Conservation (phyloP, 2,888 invertebrate genomes). For the Calameuta filiformis region DNA sequence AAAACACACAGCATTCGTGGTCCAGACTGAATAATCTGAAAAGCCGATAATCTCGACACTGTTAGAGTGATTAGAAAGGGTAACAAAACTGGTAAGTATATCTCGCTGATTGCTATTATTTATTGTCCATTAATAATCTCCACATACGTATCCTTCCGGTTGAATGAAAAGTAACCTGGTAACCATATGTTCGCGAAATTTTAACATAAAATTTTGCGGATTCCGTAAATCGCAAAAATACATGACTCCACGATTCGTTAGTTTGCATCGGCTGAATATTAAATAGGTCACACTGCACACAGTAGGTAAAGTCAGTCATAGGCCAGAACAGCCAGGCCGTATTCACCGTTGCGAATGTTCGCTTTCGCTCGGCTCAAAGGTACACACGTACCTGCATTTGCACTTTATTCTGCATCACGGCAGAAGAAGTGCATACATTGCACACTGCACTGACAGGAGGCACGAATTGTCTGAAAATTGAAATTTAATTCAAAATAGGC, state of each 20-base stretch:
- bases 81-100: not conserved
- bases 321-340: not conserved
- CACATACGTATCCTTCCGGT: not conserved
- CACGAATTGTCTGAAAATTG: not conserved
- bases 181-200: not conserved
- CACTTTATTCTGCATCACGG: not conserved
- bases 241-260: not conserved
- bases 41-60: not conserved
- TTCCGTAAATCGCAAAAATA: not conserved
- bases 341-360: not conserved
- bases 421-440: not conserved
- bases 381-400: not conserved
- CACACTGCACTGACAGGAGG: not conserved
- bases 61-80: not conserved
- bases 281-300: not conserved
- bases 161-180: not conserved
- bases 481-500: not conserved
- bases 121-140: not conserved
- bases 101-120: not conserved
- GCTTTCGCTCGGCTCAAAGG: not conserved
- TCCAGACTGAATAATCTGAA: not conserved
- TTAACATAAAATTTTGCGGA: not conserved
- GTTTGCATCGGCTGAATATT: not conserved
- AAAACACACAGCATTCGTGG: not conserved
- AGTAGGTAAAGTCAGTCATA: not conserved